Evolutionary conservation across 2,888 invertebrate genomes (phyloP).

Genomic region (Ecliptopera silaceata): DNA sequence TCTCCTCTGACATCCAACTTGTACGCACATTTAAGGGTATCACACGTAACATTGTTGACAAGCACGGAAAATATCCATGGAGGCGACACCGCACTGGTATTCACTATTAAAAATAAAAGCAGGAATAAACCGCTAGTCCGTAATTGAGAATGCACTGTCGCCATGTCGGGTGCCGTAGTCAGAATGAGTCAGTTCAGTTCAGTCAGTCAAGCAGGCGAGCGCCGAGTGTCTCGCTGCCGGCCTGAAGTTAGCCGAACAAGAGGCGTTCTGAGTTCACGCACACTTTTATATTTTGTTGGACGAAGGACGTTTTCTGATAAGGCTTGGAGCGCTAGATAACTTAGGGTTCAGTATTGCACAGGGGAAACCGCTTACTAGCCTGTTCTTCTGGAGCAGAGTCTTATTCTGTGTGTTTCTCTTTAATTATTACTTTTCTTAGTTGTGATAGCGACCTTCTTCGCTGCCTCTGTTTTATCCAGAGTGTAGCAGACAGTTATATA

Average conservation of each 20-base stretch:
- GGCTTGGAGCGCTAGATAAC: slow-evolving; percentile 4
- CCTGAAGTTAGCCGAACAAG: not conserved
- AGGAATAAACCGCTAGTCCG: slow-evolving; percentile 77
- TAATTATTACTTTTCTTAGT: too few species aligned
- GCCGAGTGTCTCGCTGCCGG: not conserved
- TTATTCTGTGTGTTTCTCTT: too few species aligned
- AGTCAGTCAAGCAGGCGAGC: not conserved
- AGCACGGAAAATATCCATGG: slow-evolving; percentile 75
- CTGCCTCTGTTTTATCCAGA: too few species aligned
- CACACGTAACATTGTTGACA: slow-evolving; percentile 57
- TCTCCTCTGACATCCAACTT: slow-evolving; percentile 61
- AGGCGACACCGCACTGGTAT: slow-evolving; percentile 58
- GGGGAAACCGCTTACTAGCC: not conserved
- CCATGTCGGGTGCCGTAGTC: slow-evolving; percentile 53
- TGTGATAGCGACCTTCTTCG: too few species aligned
- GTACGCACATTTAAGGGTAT: slow-evolving; percentile 59
- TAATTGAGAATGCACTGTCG: slow-evolving; percentile 50
- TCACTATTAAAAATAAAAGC: slow-evolving; percentile 71
- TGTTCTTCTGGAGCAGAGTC: too few species aligned
- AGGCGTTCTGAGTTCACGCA: not conserved
- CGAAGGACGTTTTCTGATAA: slow-evolving; percentile 11
- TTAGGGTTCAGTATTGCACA: not conserved
- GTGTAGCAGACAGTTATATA: too few species aligned
- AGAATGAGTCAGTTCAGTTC: slow-evolving; percentile 8
- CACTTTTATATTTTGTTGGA: slow-evolving; percentile 1